Evolutionary conservation across 2,113 vertebrate species (phyloP).

Genomic region (Phylloscopus trochilus): DNA sequence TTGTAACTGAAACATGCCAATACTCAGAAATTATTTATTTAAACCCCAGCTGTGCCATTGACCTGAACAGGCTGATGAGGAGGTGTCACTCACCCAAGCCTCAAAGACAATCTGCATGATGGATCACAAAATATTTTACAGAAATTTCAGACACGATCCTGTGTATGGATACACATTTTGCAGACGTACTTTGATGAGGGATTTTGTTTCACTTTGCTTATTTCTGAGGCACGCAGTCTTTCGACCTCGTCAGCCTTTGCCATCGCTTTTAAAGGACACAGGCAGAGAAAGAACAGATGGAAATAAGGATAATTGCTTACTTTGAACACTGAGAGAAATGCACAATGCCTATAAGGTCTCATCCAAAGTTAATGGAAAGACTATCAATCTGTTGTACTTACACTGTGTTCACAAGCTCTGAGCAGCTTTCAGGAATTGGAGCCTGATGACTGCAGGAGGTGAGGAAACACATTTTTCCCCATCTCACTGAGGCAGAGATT

Average conservation of each 20-base stretch:
- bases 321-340: neutral
- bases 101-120: neutral
- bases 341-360: neutral
- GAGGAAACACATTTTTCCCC: neutral
- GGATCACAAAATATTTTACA: neutral
- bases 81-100: neutral
- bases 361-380: slow-evolving; percentile 24
- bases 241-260: neutral
- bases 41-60: neutral
- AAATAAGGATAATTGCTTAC: slow-evolving; percentile 35
- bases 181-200: neutral
- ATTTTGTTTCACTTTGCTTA: neutral
- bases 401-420: neutral
- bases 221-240: neutral
- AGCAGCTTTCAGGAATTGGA: neutral
- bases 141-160: neutral
- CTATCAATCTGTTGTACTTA: neutral
- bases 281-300: slow-evolving; percentile 26
- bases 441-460: neutral
- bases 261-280: neutral
- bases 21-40: neutral
- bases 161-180: neutral
- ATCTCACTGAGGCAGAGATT: neutral
- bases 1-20: neutral
- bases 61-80: neutral